These are phyloP conservation scores for Ptilorrhoa leucosticta DNA, from an alignment of 2,113 vertebrate species.

Conservation along the genomic window DNA sequence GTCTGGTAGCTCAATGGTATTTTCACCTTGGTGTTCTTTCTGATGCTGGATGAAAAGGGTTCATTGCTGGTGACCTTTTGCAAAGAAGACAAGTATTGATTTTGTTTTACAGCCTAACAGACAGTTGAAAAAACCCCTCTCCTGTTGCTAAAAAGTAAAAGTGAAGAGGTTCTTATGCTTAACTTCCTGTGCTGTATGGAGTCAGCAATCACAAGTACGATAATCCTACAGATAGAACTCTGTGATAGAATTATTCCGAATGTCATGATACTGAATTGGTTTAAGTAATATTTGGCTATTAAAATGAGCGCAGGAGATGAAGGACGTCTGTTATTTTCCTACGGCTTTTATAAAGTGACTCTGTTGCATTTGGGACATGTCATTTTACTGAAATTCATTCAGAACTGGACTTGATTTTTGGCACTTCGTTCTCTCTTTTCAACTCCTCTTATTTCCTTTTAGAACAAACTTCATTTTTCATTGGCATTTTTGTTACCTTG, in stretches of 20 bases:
- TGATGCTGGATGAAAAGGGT: neutral
- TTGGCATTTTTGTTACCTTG: constrained; percentile 79
- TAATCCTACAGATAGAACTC: neutral
- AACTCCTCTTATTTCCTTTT: neutral
- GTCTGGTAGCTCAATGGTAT: neutral
- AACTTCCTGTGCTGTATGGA: neutral
- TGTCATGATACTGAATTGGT: neutral
- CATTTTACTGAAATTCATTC: neutral
- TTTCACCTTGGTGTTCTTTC: neutral
- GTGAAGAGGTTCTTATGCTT: neutral
- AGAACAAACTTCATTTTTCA: constrained; percentile 89
- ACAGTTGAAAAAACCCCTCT: neutral
- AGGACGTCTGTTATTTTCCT: neutral
- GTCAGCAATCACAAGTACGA: neutral
- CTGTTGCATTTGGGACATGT: neutral
- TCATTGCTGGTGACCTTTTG: neutral
- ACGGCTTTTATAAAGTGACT: neutral
- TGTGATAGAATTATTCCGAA: neutral
- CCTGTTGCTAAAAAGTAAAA: neutral
- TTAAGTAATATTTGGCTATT: neutral
- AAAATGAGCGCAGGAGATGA: neutral
- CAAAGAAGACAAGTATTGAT: neutral
- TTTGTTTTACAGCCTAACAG: neutral
- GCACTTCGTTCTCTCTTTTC: neutral
- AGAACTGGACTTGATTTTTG: neutral